A percentile compares a stretch with the other conserved stretches of the same genome.
Conservation (phyloP, 2,797 vertebrate genomes). For the Chiroxiphia lanceolata region DNA sequence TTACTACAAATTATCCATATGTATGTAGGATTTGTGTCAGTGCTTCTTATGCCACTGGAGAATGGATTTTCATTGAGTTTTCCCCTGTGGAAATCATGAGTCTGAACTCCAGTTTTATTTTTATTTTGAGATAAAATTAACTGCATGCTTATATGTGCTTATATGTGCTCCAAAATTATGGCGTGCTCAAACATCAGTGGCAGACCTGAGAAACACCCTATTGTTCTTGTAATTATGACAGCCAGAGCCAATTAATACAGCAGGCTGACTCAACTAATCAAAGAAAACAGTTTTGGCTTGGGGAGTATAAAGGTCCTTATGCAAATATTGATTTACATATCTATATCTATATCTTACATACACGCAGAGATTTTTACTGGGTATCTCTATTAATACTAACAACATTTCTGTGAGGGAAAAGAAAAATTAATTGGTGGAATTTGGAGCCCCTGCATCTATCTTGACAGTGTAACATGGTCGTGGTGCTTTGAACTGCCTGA, state of each 20-base stretch:
- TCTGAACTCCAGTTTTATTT: constrained; percentile 12
- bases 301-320: constrained; percentile 21
- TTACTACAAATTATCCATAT: constrained; percentile 72
- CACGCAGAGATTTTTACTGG: not conserved
- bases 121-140: constrained; percentile 47
- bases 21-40: constrained; percentile 64
- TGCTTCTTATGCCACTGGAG: constrained; percentile 33
- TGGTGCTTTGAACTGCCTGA: constrained; percentile 16
- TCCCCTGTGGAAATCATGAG: constrained; percentile 28
- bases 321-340: constrained; percentile 31
- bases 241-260: not conserved
- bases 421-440: not conserved
- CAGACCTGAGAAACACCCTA: constrained; percentile 7
- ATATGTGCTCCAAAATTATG: not conserved
- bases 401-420: not conserved
- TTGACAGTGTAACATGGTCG: not conserved
- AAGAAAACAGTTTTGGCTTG: constrained; percentile 41
- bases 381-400: not conserved
- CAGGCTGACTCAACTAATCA: constrained; percentile 32
- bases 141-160: not conserved
- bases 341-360: not conserved
- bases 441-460: not conserved
- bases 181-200: not conserved
- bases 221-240: constrained; percentile 27
- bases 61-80: constrained; percentile 52